Conservation (phyloP, 2,113 vertebrate genomes). For the Bos taurus region DNA sequence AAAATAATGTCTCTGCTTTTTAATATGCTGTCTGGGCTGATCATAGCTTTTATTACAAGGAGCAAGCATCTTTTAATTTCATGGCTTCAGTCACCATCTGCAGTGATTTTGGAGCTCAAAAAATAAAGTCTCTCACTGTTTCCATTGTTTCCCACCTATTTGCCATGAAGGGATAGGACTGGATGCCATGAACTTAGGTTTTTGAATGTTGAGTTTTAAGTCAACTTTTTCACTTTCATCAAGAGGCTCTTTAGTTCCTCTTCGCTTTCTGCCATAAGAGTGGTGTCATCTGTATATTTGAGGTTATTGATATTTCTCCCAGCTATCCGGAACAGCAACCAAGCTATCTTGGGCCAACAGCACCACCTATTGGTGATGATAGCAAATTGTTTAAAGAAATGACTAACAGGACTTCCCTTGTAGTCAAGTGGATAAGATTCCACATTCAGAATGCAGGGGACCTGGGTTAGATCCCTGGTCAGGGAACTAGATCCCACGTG, state of each 20-base stretch:
- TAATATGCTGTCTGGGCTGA: background rate
- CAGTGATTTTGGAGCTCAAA: background rate
- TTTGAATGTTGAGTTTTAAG: background rate
- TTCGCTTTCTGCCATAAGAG: background rate
- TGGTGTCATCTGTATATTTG: background rate
- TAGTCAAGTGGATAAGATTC: background rate
- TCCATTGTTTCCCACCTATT: background rate
- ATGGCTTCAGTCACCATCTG: background rate
- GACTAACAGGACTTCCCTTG: background rate
- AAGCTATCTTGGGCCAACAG: conserved; percentile 43
- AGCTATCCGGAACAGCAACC: background rate
- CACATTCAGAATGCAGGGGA: background rate
- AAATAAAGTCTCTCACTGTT: background rate
- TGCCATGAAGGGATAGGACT: background rate
- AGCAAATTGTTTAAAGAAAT: background rate
- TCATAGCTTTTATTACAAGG: background rate
- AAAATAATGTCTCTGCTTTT: background rate
- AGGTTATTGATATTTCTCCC: background rate
- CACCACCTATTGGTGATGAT: conserved; percentile 31
- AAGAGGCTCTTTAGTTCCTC: background rate
- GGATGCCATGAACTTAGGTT: background rate
- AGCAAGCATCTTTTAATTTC: background rate
- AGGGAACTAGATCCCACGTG: background rate
- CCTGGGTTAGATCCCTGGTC: background rate
- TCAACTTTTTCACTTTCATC: background rate